Evolutionary conservation across 2,113 vertebrate species (phyloP), one percentile per base, ranked within the genome.

Genomic region (Amphiprion percula): DNA sequence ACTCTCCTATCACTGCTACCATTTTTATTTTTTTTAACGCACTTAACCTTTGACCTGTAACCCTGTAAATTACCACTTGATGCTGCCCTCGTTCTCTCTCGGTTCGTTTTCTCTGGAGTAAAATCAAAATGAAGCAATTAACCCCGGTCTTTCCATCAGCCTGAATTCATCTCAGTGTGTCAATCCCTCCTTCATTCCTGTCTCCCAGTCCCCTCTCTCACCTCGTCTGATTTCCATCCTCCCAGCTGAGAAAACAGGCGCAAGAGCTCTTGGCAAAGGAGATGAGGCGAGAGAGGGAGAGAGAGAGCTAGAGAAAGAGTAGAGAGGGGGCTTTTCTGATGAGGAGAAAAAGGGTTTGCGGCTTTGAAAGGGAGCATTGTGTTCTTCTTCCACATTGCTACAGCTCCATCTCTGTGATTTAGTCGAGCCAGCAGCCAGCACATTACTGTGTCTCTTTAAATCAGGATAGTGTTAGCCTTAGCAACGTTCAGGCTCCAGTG

Each of bases 201-300:
- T 67, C 86, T 75, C 75, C 61, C 70, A 0, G 41, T 74, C 26
- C 26, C 26, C 26, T 26, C 75, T 76, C 49, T 49, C 21, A 30
- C 46, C 47, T 74, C 75, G 84, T 92, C 91, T 92, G 85, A 88
- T 82, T 90, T 91, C 87, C 79, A 89, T 88, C 82, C 87, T 89
- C 84, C 88, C 94, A 94, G 93, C 92, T 94, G 93, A 91, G 79
- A 94, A 93, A 94, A 94, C 88, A 90, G 84, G 74, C 63, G 64
- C 68, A 8, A 77, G 70, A 70, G 47, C 75, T 79, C 84, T 90
- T 94, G 92, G 91, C 91, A 90, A 76, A 80, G 64, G 65, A 83
- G 89, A 87, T 74, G 86, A 69, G 61, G 76, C 53, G 49, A 79
- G 72, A 80, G 61, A 66, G 68, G 49, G 67, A 76, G 53, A 60